Percentiles rank a stretch among this genome's conserved stretches.
Conservation (phyloP, 2,888 invertebrate genomes). For the Hartigia nigra region DNA sequence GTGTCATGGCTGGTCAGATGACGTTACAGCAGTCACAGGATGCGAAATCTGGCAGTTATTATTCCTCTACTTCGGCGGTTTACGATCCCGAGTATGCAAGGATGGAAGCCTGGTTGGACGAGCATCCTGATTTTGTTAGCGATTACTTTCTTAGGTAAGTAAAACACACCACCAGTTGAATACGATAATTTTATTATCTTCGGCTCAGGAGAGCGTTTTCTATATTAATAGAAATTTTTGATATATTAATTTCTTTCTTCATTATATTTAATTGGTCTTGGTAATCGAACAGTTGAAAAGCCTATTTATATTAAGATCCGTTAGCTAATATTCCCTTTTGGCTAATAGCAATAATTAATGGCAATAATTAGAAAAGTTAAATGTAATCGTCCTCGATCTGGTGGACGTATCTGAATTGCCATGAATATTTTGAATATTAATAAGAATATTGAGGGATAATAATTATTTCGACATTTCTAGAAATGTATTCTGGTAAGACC, state of each 20-base stretch:
- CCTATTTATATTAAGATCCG: background rate
- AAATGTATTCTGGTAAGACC: too few species aligned
- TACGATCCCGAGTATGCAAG: conserved; percentile 90
- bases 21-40: conserved; percentile 54
- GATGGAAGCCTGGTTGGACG: conserved; percentile 96
- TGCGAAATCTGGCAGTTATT: conserved; percentile 49
- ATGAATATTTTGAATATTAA: background rate
- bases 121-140: conserved; percentile 94
- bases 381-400: background rate
- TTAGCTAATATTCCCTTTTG: background rate
- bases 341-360: background rate
- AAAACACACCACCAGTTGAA: background rate
- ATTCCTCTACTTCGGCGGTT: conserved; percentile 58
- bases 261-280: background rate
- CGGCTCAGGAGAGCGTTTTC: background rate
- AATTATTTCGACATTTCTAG: background rate
- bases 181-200: background rate
- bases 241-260: background rate
- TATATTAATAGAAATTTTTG: background rate
- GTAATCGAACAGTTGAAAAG: background rate
- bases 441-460: background rate
- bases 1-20: conserved; percentile 47
- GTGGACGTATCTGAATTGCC: background rate
- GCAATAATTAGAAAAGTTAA: background rate
- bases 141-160: conserved; percentile 91